Evolutionary conservation across 2,797 vertebrate species (phyloP).

Genomic region (Cossypha heuglini): DNA sequence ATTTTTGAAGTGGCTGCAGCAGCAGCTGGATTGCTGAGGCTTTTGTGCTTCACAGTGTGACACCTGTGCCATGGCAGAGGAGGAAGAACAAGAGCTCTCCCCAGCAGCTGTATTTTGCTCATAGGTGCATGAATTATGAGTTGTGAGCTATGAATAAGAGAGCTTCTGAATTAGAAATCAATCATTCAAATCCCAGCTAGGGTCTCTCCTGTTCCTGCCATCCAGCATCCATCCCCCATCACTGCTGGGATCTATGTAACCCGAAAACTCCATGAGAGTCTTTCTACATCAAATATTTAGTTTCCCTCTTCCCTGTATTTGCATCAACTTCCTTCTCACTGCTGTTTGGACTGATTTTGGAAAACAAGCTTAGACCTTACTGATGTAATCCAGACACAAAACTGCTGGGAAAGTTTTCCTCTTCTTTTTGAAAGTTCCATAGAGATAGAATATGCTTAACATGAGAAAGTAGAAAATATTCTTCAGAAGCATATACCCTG

Average conservation of each 20-base stretch:
- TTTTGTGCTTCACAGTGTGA: not conserved
- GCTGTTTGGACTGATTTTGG: not conserved
- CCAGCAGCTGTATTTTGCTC: not conserved
- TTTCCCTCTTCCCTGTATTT: not conserved
- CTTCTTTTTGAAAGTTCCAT: not conserved
- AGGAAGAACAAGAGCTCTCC: not conserved
- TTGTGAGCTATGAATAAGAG: not conserved
- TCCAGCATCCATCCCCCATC: not conserved
- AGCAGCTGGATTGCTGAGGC: not conserved
- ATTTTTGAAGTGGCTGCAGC: not conserved
- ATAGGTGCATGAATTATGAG: accelerated
- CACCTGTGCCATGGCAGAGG: accelerated
- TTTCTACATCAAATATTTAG: not conserved
- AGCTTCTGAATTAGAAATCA: not conserved
- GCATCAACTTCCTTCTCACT: not conserved
- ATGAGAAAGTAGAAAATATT: not conserved
- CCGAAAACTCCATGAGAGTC: not conserved
- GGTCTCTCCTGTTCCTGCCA: not conserved
- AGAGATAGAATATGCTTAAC: not conserved
- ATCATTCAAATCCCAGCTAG: not conserved
- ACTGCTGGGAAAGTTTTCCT: not conserved
- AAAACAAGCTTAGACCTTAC: not conserved
- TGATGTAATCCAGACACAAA: not conserved
- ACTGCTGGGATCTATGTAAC: not conserved
- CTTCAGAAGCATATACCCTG: not conserved